A percentile compares a stretch with the other conserved stretches of the same genome.
These are phyloP conservation scores for Scaptodrosophila latifasciaeformis DNA, from an alignment of 2,888 invertebrate genomes.

Conservation along the genomic window DNA sequence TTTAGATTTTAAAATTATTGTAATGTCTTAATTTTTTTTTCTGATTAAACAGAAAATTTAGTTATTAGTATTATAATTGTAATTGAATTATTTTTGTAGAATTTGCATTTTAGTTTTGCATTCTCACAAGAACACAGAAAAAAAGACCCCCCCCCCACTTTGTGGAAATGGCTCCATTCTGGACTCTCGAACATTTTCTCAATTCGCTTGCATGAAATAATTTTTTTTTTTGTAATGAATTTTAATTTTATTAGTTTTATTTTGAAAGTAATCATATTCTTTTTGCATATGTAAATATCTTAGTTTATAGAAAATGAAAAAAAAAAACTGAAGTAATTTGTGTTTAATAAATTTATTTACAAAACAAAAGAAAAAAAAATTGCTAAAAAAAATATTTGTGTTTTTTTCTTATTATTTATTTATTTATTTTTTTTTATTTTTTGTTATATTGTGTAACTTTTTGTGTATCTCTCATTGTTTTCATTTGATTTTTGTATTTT, in stretches of 20 bases:
- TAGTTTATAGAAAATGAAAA: constrained; percentile 46
- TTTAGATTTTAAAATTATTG: too few species aligned
- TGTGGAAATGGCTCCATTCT: neutral
- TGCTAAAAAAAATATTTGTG: constrained; percentile 49
- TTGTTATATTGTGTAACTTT: neutral
- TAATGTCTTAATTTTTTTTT: too few species aligned
- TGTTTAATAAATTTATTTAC: constrained; percentile 57
- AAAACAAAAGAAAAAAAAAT: constrained; percentile 32
- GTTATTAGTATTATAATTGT: constrained; percentile 33
- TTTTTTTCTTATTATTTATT: constrained; percentile 36
- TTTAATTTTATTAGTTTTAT: constrained; percentile 49
- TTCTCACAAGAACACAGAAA: neutral
- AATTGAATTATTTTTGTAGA: constrained; percentile 49
- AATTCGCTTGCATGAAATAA: constrained; percentile 55
- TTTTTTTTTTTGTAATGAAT: constrained; percentile 41
- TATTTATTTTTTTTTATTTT: neutral
- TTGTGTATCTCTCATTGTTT: neutral
- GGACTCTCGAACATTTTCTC: constrained; percentile 21
- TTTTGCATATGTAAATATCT: constrained; percentile 56
- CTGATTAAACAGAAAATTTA: too few species aligned
- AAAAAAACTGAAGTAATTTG: constrained; percentile 55
- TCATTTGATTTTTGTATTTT: constrained; percentile 21
- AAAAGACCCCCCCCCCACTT: too few species aligned
- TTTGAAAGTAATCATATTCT: constrained; percentile 59
- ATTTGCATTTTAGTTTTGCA: constrained; percentile 53